These are phyloP conservation scores for Zootoca vivipara DNA, from an alignment of 2,113 vertebrate genomes.

Conservation along the genomic window DNA sequence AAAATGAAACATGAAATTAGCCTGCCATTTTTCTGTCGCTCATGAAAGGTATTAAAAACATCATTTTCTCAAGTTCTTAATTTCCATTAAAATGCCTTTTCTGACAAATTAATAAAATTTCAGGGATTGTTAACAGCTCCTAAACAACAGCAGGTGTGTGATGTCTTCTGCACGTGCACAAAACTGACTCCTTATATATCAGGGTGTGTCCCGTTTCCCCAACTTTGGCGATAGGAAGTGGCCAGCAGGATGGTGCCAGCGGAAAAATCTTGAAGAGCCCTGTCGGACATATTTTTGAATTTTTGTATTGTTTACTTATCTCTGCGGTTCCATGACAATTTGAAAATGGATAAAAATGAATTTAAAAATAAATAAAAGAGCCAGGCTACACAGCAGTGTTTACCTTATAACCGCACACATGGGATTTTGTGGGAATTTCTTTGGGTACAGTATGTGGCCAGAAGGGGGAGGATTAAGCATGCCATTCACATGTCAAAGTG, in stretches of 20 bases:
- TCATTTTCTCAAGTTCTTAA: slow-evolving; percentile 51
- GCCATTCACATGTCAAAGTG: too few relatives aligned
- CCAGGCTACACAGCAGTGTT: background rate
- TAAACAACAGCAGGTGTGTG: background rate
- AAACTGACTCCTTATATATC: background rate
- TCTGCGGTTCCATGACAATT: too few relatives aligned
- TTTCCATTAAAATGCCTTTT: slow-evolving; percentile 48
- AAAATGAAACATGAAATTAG: slow-evolving; percentile 69
- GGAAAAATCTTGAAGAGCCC: too few relatives aligned
- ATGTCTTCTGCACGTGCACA: background rate
- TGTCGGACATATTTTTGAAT: too few relatives aligned
- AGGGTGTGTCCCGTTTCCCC: background rate
- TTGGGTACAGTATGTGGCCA: too few relatives aligned
- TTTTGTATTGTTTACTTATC: too few relatives aligned
- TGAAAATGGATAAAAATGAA: too few relatives aligned
- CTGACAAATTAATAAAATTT: background rate
- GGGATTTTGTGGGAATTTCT: too few relatives aligned
- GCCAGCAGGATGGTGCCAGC: too few relatives aligned
- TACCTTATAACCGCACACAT: background rate
- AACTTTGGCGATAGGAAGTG: background rate
- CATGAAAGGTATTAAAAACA: slow-evolving; percentile 41
- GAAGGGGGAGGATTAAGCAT: too few relatives aligned
- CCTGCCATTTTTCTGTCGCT: slow-evolving; percentile 57
- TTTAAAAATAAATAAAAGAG: background rate
- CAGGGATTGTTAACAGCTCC: background rate